Evolutionary conservation across 2,888 invertebrate species (phyloP), one percentile per base, ranked within the genome.

Genomic region (Apamea monoglypha): DNA sequence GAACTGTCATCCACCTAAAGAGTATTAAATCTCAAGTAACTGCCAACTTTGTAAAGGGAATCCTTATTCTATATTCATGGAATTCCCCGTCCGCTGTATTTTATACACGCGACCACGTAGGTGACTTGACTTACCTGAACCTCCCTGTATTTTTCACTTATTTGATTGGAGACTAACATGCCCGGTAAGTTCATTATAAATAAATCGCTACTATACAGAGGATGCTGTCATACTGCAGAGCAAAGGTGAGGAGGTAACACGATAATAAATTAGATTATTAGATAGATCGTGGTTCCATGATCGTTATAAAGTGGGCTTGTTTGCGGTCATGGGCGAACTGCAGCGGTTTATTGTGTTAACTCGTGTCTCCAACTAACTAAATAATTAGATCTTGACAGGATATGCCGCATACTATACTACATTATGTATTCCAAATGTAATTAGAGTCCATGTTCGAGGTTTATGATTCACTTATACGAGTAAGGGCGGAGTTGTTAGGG

Each of bases 271-370:
- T 83, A 85, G 64, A 86, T 89, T 90, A 87, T 81, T 88, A 86
- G 80, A 87, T 80, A 83, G 79, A 75, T 87, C 85, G 87, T 81
- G 87, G 85, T 75, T 74, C 82, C 84, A 74, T 88, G 88, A 91
- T 90, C 87, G 84, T 84, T 87, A 87, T 83, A 88, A 81, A 88
- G 88, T 84, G 81, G 83, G 85, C 87, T 90, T 86, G 88, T 89
- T 89, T 84, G 85, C 74, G 89, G 89, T 84, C 82, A 80, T 70
- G 74, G 73, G 63, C 74, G 76, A 75, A 82, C 87, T 85, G 84
- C 84, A 86, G 71, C 77, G 76, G 79, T 87, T 85, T 87, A 91
- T 90, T 88, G 85, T 81, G 81, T 90, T 91, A 90, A 74, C 83
- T 87, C 71, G 70, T 82, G 86, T 78, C 81, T 83, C 82, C 68